Conservation (phyloP, 2,888 invertebrate genomes). For the Tineola bisselliella region DNA sequence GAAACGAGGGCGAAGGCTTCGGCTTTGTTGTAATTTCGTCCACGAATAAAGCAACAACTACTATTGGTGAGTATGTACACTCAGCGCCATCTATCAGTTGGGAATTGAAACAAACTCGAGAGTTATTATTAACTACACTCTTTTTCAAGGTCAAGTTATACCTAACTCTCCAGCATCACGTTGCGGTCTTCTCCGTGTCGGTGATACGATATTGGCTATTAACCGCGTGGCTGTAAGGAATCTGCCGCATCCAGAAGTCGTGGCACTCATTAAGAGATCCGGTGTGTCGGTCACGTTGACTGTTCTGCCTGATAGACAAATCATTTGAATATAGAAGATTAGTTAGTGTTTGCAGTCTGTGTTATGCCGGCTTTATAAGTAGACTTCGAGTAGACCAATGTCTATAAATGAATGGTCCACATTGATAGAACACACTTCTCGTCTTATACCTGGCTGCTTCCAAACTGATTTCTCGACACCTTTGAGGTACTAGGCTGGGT, state of each 20-base stretch:
- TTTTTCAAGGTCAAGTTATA: conserved; percentile 83
- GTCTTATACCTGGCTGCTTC: too few relatives aligned
- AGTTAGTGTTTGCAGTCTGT: not conserved
- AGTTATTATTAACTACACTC: too few relatives aligned
- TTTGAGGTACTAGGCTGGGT: too few relatives aligned
- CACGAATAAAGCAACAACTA: conserved; percentile 81
- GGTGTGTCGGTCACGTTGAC: conserved; percentile 90
- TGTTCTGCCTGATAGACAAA: conserved; percentile 50
- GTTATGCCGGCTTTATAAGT: too few relatives aligned
- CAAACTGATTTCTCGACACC: too few relatives aligned
- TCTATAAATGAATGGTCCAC: too few relatives aligned
- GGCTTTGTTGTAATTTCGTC: conserved; percentile 99
- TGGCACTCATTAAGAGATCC: conserved; percentile 96
- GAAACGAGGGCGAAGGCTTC: conserved; percentile 95
- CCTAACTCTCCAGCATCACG: conserved; percentile 96
- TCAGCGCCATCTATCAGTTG: too few relatives aligned
- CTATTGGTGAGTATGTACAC: conserved; percentile 79
- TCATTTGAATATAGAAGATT: not conserved
- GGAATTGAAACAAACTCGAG: too few relatives aligned
- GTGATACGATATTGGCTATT: conserved; percentile 95
- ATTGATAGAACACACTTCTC: too few relatives aligned
- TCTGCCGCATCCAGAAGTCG: conserved; percentile 95
- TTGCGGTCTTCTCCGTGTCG: conserved; percentile 89
- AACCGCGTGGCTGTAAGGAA: conserved; percentile 92
- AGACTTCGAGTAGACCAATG: too few relatives aligned